phyloP scores from a whole-genome alignment of 2,797 vertebrate species.

The Microctenopoma stevenorrisi region DNA sequence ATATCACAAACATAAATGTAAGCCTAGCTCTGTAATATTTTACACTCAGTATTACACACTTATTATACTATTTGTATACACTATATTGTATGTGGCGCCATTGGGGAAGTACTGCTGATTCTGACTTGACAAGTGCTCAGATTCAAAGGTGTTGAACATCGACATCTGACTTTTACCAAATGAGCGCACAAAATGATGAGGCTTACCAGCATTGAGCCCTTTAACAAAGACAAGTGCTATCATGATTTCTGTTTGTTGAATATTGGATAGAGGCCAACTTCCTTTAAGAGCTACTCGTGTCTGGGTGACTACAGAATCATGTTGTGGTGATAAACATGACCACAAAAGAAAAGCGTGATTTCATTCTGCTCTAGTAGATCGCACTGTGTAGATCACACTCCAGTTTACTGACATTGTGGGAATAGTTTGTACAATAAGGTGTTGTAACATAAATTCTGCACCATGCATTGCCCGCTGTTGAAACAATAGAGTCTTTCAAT shows the following conservation, averaged over 20 bases:
- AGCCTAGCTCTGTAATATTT: not conserved
- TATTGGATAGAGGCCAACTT: not conserved
- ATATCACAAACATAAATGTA: not conserved
- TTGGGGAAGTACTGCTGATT: not conserved
- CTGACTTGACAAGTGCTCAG: not conserved
- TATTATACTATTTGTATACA: not conserved
- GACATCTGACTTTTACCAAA: not conserved
- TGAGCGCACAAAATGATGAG: not conserved
- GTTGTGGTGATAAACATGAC: not conserved
- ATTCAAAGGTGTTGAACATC: not conserved
- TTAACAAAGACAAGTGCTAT: not conserved
- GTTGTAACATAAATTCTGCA: conserved; percentile 29
- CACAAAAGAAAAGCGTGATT: not conserved
- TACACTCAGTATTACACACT: too few species aligned
- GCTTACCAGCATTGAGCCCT: not conserved
- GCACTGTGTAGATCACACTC: not conserved
- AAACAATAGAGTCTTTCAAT: conserved; percentile 72
- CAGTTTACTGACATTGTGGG: conserved; percentile 21
- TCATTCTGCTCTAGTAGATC: not conserved
- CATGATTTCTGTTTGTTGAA: not conserved
- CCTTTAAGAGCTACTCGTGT: not conserved
- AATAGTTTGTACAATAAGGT: conserved; percentile 32
- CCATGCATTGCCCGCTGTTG: conserved; percentile 17
- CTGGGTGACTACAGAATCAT: not conserved
- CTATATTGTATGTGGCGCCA: not conserved